Evolutionary conservation across 2,888 invertebrate genomes (phyloP), one percentile per base, ranked within the genome.

Genomic region (Athrips mouffetella): DNA sequence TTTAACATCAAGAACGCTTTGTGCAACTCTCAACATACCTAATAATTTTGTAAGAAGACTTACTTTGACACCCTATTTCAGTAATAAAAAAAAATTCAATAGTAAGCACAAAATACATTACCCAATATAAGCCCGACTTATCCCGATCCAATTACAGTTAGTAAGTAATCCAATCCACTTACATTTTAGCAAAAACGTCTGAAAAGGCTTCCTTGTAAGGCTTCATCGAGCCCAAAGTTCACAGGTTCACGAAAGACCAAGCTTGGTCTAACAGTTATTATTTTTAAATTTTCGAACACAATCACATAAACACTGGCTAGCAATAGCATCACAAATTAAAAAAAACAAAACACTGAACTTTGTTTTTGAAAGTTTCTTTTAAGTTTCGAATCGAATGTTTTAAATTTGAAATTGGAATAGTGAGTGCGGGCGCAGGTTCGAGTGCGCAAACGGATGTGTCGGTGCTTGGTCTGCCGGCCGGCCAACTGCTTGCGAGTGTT

Each of bases 361-460:
- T 2, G 8, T n/a, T 4, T 21, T 20, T n/a, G n/a, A n/a, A n/a
- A 13, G 39, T 2, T 11, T 39, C 15, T 10, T 4, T 10, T 21
- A n/a, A 21, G 21, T n/a, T 29, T 47, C 11, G 30, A 20, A 47
- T 39, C 18, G 40, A 35, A 40, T 40, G 33, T 27, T 44, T 44
- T 44, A 25, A 30, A 27, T 59, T 47, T 37, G 41, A 21, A 51
- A 52, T 56, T 47, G 42, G 40, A 55, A 49, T 44, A 20, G 64
- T 49, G 45, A 57, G 67, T 59, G 63, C 76, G 74, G 73, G 78
- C 79, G 78, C 80, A 71, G 76, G 76, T 70, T 69, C 67, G 74
- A 80, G 71, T 76, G 78, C 81, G 77, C 83, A 84, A 78, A 77
- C 87, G 86, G 87, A 88, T 88, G 84, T 86, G 87, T 80, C 74